A percentile compares a stretch with the other conserved stretches of the same genome.
These are phyloP conservation scores for Tricholaema leucomelas DNA, from an alignment of 2,113 vertebrate genomes.

Conservation along the genomic window DNA sequence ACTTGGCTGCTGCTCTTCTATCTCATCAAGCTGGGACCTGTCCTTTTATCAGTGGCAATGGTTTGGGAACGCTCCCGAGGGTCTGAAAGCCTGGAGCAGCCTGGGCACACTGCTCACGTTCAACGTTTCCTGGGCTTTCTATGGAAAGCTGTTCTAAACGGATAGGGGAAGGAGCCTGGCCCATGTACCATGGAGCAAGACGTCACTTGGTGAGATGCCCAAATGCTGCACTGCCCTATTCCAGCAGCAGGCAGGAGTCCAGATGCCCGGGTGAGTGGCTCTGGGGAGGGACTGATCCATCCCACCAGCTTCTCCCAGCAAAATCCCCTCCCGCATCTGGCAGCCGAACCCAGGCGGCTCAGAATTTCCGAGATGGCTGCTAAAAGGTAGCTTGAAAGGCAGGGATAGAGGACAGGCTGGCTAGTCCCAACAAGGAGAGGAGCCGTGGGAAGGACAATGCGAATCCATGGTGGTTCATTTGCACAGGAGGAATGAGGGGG, in stretches of 20 bases:
- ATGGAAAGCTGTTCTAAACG: background rate
- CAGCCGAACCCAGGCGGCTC: background rate
- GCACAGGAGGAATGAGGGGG: conserved; percentile 31
- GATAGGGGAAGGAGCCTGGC: background rate
- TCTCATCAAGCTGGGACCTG: background rate
- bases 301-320: background rate
- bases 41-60: background rate
- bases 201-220: background rate
- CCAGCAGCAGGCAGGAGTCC: background rate
- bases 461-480: conserved; percentile 31
- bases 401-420: background rate
- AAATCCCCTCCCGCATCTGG: background rate
- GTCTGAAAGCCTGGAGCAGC: background rate
- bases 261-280: background rate
- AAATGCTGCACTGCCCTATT: background rate
- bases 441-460: conserved; percentile 7
- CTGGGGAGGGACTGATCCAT: background rate
- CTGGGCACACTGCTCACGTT: background rate
- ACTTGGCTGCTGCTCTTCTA: background rate
- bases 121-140: background rate
- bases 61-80: background rate
- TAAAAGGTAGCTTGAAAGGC: background rate
- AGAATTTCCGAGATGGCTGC: background rate
- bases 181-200: background rate
- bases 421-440: conserved; percentile 24